These are phyloP conservation scores for Acrocera orbiculus DNA, from an alignment of 2,888 invertebrate genomes.

Conservation along the genomic window DNA sequence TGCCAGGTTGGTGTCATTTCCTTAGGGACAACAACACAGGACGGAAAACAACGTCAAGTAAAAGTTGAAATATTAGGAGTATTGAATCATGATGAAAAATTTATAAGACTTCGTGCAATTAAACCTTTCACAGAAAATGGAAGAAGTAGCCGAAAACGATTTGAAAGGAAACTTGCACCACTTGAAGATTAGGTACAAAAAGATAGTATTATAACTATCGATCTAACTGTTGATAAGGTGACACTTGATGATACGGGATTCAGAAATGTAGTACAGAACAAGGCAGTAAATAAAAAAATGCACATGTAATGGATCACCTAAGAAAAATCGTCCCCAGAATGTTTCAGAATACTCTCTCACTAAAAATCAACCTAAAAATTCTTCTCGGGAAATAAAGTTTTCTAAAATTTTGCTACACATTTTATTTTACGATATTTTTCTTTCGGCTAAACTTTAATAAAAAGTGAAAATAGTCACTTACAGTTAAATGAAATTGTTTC, in stretches of 20 bases:
- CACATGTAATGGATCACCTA: constrained; percentile 73
- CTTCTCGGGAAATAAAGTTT: no score
- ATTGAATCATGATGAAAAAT: constrained; percentile 53
- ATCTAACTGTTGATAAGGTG: constrained; percentile 66
- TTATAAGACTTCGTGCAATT: constrained; percentile 61
- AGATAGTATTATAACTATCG: constrained; percentile 59
- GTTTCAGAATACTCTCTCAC: constrained; percentile 74
- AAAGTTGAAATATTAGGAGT: constrained; percentile 79
- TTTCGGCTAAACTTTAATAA: no score
- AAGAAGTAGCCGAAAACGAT: constrained; percentile 60
- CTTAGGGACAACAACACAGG: constrained; percentile 68
- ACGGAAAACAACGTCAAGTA: constrained; percentile 56
- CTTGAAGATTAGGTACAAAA: constrained; percentile 62
- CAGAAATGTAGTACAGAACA: constrained; percentile 50
- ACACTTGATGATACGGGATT: constrained; percentile 65
- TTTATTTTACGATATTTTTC: no score
- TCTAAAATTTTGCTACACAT: no score
- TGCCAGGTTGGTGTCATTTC: constrained; percentile 82
- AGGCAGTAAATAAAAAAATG: constrained; percentile 40
- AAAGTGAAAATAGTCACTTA: no score
- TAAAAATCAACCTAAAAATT: no score
- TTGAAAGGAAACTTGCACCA: constrained; percentile 67
- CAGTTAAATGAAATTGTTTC: no score
- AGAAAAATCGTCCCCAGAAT: constrained; percentile 71
- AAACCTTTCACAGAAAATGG: constrained; percentile 66